Evolutionary conservation across 2,888 invertebrate species (phyloP), one percentile per base, ranked within the genome.

Genomic region (Himalopsyche kuldschensis): DNA sequence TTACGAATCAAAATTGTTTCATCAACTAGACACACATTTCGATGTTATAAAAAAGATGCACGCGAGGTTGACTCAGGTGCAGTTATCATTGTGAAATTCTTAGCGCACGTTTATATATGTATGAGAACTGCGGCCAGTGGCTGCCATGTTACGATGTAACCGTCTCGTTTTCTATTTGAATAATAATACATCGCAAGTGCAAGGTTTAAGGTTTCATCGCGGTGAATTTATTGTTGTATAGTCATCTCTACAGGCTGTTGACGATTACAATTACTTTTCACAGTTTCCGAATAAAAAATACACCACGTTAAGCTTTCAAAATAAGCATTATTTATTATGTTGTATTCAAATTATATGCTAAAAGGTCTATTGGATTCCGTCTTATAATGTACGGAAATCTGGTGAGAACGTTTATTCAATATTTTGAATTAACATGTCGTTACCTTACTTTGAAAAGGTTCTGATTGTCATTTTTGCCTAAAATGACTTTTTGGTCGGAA

Each of bases 151-250:
- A 55, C 55, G 55, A 55, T 32, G 32, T 32, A 75, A n/a, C 75
- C 27, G 75, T 31, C 31, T 31, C 75, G 75, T 75, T 55, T 48
- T 32, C 75, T 32, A 75, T 75, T 32, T 75, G 75, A 30, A 75
- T 75, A 75, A 75, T 75, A 75, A 75, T 75, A 32, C 75, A 75
- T 32, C 11, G 75, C 75, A 75, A 75, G 75, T 75, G 75, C 75
- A 75, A 75, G 75, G 75, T 75, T 75, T 75, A 3, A 75, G n/a
- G 75, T 75, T 32, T 30, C 75, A 75, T 55, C 55, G 55, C 55
- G 55, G 75, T 32, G 75, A 32, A 75, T 31, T 41, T 55, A 24
- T 55, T 55, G 24, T 55, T 55, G 20, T 55, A 20, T 20, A 24
- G 55, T 20, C 24, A 20, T 55, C 55, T 55, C 55, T 55, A 55